phyloP scores from a whole-genome alignment of 2,113 vertebrate species.

The Misgurnus anguillicaudatus region DNA sequence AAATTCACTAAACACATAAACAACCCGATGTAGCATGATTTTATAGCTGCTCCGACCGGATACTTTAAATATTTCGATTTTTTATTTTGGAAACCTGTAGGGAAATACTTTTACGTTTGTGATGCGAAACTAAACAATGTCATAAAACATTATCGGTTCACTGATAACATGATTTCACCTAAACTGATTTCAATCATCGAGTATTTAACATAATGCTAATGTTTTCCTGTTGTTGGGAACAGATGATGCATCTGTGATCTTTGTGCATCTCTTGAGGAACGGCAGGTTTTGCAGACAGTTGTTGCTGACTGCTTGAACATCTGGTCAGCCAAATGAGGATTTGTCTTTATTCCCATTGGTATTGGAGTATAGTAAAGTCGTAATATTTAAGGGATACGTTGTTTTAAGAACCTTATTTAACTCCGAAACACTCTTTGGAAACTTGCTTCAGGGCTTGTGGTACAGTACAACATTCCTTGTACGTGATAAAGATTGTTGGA shows the following conservation, averaged over 20 bases:
- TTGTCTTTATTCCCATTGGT: constrained; percentile 51
- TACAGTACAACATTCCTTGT: constrained; percentile 31
- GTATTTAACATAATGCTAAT: constrained; percentile 22
- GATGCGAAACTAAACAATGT: neutral
- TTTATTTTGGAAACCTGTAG: neutral
- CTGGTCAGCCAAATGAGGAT: constrained; percentile 65
- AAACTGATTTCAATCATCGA: neutral
- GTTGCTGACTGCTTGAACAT: constrained; percentile 69
- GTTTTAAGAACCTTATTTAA: constrained; percentile 69
- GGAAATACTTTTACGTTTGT: too few relatives aligned
- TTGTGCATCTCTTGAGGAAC: constrained; percentile 54
- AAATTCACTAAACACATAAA: constrained; percentile 50
- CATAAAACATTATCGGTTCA: too few relatives aligned
- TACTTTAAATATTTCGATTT: neutral
- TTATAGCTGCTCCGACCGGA: constrained; percentile 37
- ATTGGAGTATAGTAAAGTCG: constrained; percentile 48
- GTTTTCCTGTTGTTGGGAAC: constrained; percentile 50
- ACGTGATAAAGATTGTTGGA: constrained; percentile 42
- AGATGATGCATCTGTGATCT: constrained; percentile 53
- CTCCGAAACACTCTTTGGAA: constrained; percentile 60
- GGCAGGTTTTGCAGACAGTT: constrained; percentile 65
- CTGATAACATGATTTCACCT: neutral
- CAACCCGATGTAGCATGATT: constrained; percentile 44
- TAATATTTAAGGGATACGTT: constrained; percentile 66
- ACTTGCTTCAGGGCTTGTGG: constrained; percentile 54